Evolutionary conservation across 2,797 vertebrate species (phyloP).

Genomic region (Phoeniculus purpureus): DNA sequence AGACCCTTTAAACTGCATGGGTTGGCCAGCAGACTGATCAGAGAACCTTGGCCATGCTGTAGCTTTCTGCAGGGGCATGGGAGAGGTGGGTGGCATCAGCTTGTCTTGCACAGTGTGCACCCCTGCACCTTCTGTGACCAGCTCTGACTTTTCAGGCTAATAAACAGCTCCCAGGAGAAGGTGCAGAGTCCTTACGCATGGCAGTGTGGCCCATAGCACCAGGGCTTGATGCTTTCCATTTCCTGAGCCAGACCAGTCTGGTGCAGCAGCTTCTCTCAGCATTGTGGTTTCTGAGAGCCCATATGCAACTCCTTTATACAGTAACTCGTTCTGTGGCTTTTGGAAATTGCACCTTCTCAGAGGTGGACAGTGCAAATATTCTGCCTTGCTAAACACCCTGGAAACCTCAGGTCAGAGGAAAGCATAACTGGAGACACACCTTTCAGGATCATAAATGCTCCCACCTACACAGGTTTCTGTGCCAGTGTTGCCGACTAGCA

Average conservation of each 20-base stretch:
- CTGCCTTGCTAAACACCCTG: not conserved
- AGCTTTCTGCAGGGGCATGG: not conserved
- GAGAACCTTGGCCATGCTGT: not conserved
- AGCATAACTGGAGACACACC: not conserved
- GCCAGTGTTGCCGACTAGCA: not conserved
- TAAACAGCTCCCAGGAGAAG: not conserved
- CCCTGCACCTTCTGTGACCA: not conserved
- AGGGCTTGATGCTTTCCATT: not conserved
- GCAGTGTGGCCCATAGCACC: not conserved
- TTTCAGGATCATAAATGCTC: not conserved
- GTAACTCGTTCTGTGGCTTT: not conserved
- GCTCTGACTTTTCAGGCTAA: not conserved
- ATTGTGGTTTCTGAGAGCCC: not conserved
- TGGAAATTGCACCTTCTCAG: not conserved
- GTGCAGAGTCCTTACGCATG: accelerated
- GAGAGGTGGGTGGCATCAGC: not conserved
- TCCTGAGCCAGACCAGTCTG: not conserved
- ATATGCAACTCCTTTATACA: not conserved
- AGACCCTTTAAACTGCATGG: not conserved
- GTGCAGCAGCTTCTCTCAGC: not conserved
- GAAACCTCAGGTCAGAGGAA: not conserved
- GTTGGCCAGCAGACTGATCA: not conserved
- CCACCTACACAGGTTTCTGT: not conserved
- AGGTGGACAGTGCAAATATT: not conserved
- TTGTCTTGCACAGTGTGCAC: not conserved